Base-by-base conservation (phyloP, 1,140 invertebrate genomes). In the Andrena cerasifolii region DNA sequence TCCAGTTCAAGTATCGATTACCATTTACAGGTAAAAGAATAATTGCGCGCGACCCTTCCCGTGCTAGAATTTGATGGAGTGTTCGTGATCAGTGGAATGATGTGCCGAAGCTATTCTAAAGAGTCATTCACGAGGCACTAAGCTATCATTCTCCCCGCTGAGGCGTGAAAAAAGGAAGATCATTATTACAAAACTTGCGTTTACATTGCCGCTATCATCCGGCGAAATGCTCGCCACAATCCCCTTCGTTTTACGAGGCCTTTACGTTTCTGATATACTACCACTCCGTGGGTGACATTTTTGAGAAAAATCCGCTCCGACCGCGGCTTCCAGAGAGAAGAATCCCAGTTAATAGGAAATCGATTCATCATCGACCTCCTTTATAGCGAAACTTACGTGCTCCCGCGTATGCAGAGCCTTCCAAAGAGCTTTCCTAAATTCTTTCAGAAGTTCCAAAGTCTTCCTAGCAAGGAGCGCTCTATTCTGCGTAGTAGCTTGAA, bases 111-210 rank as follows among this genome's bases (percentile, higher is more conserved):
- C n/a, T n/a, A n/a, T n/a, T 33, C 21, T 21, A 12, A 24, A 36
- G 18, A 59, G 24, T 3, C 28, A 16, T 12, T 14, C 18, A 40
- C n/a, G n/a, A 26, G 6, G 6, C 59, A 36, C 31, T 43, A 53
- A 53, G n/a, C n/a, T 16, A 33, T 28, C 56, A 36, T 21, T n/a
- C 2, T 1, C 18, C 3, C 0, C 47, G 10, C n/a, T 3, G 14
- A 53, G 3, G 26, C n/a, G 10, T 6, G 12, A 49, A 7, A 31
- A 21, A 54, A 1, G 53, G 6, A 2, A 10, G 1, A 21, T 4
- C 56, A 5, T 36, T 26, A 61, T 33, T 49, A 21, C 21, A 7
- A 72, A 71, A 61, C 2, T 61, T 49, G 26, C 36, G 53, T 24
- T 43, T 31, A 21, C 40, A 49, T 33, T 1, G 28, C 31, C 28